These are phyloP conservation scores for Lytechinus pictus DNA, from an alignment of 35 echinoderm and acorn worm species.

Conservation along the genomic window DNA sequence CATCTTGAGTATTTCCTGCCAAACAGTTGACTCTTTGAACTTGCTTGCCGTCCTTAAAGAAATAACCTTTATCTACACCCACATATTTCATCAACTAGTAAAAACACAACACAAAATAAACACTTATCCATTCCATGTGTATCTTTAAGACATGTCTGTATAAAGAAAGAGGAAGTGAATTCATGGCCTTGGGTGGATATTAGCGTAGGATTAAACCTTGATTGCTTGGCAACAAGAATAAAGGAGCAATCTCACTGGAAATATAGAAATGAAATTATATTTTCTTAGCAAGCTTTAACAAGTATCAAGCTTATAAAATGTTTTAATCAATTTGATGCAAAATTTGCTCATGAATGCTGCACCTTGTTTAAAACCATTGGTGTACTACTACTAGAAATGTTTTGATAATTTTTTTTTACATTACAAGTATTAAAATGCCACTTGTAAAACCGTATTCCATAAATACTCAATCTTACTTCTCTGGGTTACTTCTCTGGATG, in stretches of 20 bases:
- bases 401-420: no score
- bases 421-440: no score
- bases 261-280: not conserved
- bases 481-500: no score
- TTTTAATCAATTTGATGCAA: not conserved
- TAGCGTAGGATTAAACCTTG: not conserved
- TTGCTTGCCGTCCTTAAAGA: no score
- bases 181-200: not conserved
- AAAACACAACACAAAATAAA: not conserved
- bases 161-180: not conserved
- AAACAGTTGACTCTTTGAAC: not conserved
- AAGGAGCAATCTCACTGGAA: not conserved
- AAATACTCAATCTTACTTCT: no score
- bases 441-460: no score
- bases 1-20: not conserved
- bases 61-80: not conserved
- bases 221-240: not conserved
- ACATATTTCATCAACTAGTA: not conserved
- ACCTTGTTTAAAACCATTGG: no score
- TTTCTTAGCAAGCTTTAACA: not conserved
- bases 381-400: no score
- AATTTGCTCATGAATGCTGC: not conserved
- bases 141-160: not conserved
- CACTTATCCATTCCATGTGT: not conserved
- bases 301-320: not conserved